Conservation (phyloP, 1,140 invertebrate genomes). For the Heterodera carotae region DNA sequence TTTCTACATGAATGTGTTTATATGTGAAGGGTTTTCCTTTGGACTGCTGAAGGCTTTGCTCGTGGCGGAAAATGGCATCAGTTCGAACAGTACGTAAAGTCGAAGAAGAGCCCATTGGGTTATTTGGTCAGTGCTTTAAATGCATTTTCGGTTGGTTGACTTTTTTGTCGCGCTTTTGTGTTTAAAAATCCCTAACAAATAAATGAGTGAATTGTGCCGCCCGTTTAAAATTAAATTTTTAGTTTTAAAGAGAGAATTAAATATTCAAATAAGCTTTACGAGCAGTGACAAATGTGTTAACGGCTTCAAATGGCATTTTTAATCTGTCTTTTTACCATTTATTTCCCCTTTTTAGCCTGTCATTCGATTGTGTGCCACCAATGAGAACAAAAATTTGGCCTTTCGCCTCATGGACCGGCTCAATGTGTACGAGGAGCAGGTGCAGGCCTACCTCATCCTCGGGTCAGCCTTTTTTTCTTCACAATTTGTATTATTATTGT, state of each 20-base stretch:
- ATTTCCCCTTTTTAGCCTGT: conserved; percentile 32
- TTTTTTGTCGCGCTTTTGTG: too few species aligned
- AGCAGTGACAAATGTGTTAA: too few species aligned
- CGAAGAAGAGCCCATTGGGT: conserved; percentile 37
- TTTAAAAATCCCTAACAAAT: not conserved
- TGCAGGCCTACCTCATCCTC: conserved; percentile 32
- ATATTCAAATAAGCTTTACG: too few species aligned
- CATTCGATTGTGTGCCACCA: conserved; percentile 21
- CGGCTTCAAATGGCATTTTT: too few species aligned
- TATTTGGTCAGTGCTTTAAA: conserved; percentile 18
- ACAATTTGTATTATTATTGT: too few species aligned
- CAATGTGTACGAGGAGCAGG: conserved; percentile 34
- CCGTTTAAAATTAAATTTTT: not conserved
- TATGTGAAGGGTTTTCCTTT: conserved; percentile 18
- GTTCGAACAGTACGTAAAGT: conserved; percentile 35
- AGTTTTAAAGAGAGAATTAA: too few species aligned
- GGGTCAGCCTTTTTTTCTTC: conserved; percentile 12
- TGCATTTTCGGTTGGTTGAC: too few species aligned
- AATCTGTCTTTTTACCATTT: too few species aligned
- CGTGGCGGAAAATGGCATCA: conserved; percentile 37
- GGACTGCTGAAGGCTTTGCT: conserved; percentile 36
- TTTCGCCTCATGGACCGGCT: conserved; percentile 35
- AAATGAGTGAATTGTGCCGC: not conserved
- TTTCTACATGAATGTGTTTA: too few species aligned
- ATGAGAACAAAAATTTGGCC: conserved; percentile 37